These are phyloP conservation scores for Enteromius paludinosus DNA, from an alignment of 2,797 vertebrate species.

Conservation along the genomic window DNA sequence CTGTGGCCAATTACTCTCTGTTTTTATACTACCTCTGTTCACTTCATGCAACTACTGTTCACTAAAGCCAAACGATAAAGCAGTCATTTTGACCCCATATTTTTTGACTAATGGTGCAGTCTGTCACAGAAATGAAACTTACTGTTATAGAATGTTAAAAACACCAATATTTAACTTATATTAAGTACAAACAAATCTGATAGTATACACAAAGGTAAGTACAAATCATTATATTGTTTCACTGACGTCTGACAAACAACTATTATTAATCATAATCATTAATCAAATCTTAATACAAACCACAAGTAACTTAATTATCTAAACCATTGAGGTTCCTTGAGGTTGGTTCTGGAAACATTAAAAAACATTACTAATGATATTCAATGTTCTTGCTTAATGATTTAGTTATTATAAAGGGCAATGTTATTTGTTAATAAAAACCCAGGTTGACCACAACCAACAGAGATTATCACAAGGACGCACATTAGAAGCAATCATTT, in stretches of 20 bases:
- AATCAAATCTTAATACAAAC: no score
- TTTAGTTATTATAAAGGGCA: not conserved
- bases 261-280: not conserved
- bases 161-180: not conserved
- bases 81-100: not conserved
- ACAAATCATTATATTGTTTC: slow-evolving; percentile 7
- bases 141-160: not conserved
- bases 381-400: not conserved
- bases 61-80: not conserved
- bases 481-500: slow-evolving; percentile 1
- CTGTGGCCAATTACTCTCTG: not conserved
- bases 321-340: not conserved
- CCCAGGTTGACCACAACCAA: not conserved
- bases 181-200: not conserved
- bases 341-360: not conserved
- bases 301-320: not conserved
- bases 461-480: not conserved
- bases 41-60: not conserved
- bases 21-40: not conserved
- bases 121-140: not conserved
- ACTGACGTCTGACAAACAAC: not conserved
- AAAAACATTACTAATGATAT: not conserved
- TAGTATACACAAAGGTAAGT: not conserved
- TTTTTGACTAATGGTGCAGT: slow-evolving; percentile 13
- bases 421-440: not conserved